A percentile compares a stretch with the other conserved stretches of the same genome.
Conservation (phyloP, 2,113 vertebrate genomes). For the Pachypanchax playfairii region DNA sequence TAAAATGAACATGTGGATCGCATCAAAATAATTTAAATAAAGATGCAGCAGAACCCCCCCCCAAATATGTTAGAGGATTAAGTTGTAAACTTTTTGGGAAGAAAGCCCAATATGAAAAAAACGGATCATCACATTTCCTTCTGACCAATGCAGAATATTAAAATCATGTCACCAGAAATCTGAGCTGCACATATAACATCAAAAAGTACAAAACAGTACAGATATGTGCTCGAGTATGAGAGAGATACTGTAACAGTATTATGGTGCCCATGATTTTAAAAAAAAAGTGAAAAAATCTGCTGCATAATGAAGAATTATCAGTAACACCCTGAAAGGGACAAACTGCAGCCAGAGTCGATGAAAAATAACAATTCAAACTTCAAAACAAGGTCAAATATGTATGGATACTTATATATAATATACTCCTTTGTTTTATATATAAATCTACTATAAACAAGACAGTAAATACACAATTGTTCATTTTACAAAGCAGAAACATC, state of each 20-base stretch:
- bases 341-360: slow-evolving; percentile 46
- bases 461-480: slow-evolving; percentile 82
- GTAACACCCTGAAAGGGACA: slow-evolving; percentile 43
- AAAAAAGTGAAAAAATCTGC: slow-evolving; percentile 61
- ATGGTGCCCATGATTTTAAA: slow-evolving; percentile 26
- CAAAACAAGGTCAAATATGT: slow-evolving; percentile 75
- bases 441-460: slow-evolving; percentile 88
- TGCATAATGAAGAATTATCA: slow-evolving; percentile 60
- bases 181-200: background rate
- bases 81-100: background rate
- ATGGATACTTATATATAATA: slow-evolving; percentile 75
- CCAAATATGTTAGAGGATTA: background rate
- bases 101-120: background rate
- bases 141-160: background rate
- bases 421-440: slow-evolving; percentile 82
- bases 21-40: too few species aligned
- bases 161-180: background rate
- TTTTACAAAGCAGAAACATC: slow-evolving; percentile 84
- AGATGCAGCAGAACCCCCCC: background rate
- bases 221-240: slow-evolving; percentile 26
- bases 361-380: slow-evolving; percentile 65
- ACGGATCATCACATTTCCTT: background rate
- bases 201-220: slow-evolving; percentile 12
- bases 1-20: too few species aligned
- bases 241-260: slow-evolving; percentile 34